Evolutionary conservation across 2,888 invertebrate genomes (phyloP), one percentile per base, ranked within the genome.

Genomic region (Phymatocera aterrima): DNA sequence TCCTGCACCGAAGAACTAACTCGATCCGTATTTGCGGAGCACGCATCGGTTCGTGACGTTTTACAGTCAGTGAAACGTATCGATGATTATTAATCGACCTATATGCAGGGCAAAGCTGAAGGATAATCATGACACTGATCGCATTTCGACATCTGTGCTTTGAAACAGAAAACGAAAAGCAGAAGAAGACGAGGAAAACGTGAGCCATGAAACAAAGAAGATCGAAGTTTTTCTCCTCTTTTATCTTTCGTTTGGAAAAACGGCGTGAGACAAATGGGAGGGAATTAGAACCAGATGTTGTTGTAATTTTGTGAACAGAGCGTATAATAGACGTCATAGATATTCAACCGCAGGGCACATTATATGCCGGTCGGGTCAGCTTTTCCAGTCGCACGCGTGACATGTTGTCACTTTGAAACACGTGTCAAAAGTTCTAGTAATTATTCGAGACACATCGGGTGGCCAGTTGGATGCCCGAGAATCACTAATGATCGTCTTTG

Each of bases 291-390:
- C 15, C 64, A 64, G 64, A 64, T 64, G 64, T 37, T 21, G 37
- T 31, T 64, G 37, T 37, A 37, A 64, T 64, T 37, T 64, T 34
- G 34, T 64, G 64, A 64, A 64, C 64, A 64, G 64, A 64, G 64
- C 64, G 64, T 64, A 37, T 64, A 64, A 64, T 64, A 64, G 64
- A 37, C 21, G 34, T 37, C 21, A 65, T 43, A 65, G 43, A 65
- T 65, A 65, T 65, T 21, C 12, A 10, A 21, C 80, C 79, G 70
- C 74, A 78, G 78, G 64, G 81, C 82, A n/a, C n/a, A n/a, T n/a
- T n/a, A n/a, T n/a, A n/a, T 84, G 84, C 82, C 80, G 81, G 78
- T 79, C 79, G 78, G 84, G 79, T 80, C 77, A 43, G 21, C 81
- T 79, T 72, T 51, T 34, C 18, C 18, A 8, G 51, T 48, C 31